Evolutionary conservation across 1,140 invertebrate genomes (phyloP).

Genomic region (Tachypleus tridentatus): DNA sequence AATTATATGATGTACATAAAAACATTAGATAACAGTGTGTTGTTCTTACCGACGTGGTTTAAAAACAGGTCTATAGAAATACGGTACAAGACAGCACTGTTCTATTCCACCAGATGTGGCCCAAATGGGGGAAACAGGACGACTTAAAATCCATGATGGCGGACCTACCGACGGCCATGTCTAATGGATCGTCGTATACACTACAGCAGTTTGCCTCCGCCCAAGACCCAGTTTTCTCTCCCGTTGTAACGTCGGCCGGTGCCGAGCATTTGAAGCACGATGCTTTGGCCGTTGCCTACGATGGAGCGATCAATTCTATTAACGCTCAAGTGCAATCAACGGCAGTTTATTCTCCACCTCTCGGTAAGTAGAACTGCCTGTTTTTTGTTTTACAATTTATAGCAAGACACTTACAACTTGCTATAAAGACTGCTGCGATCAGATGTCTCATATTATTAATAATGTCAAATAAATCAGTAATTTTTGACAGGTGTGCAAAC

Average conservation of each 20-base stretch:
- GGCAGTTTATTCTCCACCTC: background rate
- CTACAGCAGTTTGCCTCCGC: background rate
- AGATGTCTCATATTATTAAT: too few relatives aligned
- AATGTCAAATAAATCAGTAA: too few relatives aligned
- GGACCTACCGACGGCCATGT: background rate
- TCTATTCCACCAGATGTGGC: background rate
- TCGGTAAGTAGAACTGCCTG: background rate
- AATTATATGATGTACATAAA: too few relatives aligned
- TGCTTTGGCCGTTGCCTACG: background rate
- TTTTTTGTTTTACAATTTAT: too few relatives aligned
- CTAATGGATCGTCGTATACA: background rate
- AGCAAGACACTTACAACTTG: too few relatives aligned
- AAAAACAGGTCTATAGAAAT: too few relatives aligned
- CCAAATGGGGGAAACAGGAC: conserved; percentile 1
- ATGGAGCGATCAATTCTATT: background rate
- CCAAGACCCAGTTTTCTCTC: background rate
- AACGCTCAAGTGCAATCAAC: background rate
- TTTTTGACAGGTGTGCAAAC: too few relatives aligned
- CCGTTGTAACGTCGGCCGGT: background rate
- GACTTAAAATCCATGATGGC: background rate
- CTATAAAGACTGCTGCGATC: too few relatives aligned
- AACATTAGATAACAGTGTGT: too few relatives aligned
- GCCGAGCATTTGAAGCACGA: background rate
- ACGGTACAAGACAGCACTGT: background rate
- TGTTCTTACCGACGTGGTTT: too few relatives aligned